Evolutionary conservation across 2,888 invertebrate species (phyloP).

Genomic region (Agonopterix subpropinquella): DNA sequence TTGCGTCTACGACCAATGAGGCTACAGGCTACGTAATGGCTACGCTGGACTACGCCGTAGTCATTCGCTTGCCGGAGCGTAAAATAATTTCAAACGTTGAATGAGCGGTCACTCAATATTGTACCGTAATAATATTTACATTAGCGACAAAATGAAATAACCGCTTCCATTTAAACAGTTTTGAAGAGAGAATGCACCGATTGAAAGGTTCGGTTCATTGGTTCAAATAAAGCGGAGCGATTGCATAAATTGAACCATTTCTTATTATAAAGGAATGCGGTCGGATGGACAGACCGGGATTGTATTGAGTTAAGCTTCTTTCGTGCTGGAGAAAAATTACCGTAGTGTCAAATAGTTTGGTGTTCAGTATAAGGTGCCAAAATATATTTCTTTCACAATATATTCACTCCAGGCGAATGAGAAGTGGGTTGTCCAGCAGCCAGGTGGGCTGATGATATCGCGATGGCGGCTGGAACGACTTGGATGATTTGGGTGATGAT

Average conservation of each 20-base stretch:
- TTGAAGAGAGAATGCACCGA: slow-evolving; percentile 24
- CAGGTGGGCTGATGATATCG: too few relatives aligned
- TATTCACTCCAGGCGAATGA: too few relatives aligned
- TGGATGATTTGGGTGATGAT: too few relatives aligned
- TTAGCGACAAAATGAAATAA: neutral
- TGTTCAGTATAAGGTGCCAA: slow-evolving; percentile 13
- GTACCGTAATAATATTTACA: slow-evolving; percentile 9
- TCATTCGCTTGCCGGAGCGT: too few relatives aligned
- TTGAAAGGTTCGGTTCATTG: slow-evolving; percentile 23
- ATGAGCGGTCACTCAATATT: neutral
- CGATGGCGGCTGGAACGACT: too few relatives aligned
- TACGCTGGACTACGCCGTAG: too few relatives aligned
- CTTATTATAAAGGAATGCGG: slow-evolving; percentile 24
- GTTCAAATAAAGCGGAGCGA: slow-evolving; percentile 35
- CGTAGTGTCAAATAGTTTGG: slow-evolving; percentile 15
- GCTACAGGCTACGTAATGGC: too few relatives aligned
- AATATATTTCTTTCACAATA: neutral
- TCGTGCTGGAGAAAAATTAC: slow-evolving; percentile 24
- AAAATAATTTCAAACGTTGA: too few relatives aligned
- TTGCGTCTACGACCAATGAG: too few relatives aligned
- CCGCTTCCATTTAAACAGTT: slow-evolving; percentile 3
- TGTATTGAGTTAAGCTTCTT: slow-evolving; percentile 26
- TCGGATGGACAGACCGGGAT: slow-evolving; percentile 17
- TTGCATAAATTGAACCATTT: slow-evolving; percentile 40
- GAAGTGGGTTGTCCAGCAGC: too few relatives aligned